phyloP scores from a whole-genome alignment of 2,113 vertebrate species.

The Pterocles orientalis region DNA sequence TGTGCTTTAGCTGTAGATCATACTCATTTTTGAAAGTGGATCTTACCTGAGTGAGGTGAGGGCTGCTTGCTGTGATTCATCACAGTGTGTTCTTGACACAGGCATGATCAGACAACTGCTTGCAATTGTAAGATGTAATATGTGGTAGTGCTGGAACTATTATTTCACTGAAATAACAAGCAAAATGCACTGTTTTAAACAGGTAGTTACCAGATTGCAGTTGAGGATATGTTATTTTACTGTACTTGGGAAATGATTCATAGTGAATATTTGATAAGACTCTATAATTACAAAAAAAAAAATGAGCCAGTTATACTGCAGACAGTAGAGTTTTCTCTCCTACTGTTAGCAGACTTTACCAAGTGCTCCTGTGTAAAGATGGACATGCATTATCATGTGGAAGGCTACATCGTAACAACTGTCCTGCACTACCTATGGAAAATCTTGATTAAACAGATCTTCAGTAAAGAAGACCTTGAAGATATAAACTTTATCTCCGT shows the following conservation, averaged over 20 bases:
- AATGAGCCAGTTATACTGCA: not conserved
- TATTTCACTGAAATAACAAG: not conserved
- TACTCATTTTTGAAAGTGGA: not conserved
- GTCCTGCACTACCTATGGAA: not conserved
- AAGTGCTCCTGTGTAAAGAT: not conserved
- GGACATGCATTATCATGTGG: not conserved
- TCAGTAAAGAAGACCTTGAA: not conserved
- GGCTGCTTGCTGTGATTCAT: not conserved
- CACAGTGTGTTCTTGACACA: not conserved
- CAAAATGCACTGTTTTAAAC: not conserved
- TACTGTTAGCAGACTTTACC: not conserved
- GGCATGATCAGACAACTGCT: not conserved
- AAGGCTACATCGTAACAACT: not conserved
- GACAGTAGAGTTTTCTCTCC: not conserved
- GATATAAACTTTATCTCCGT: not conserved
- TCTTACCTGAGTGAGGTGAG: not conserved
- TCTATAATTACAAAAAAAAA: not conserved
- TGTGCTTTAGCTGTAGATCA: not conserved
- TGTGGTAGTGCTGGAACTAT: not conserved
- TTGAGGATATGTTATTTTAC: not conserved
- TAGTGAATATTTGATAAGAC: not conserved
- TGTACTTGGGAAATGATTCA: rapidly evolving
- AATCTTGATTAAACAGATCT: not conserved
- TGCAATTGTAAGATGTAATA: not conserved
- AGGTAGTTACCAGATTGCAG: not conserved